phyloP scores from a whole-genome alignment of 1,140 invertebrate genomes.

The Radopholus similis region DNA sequence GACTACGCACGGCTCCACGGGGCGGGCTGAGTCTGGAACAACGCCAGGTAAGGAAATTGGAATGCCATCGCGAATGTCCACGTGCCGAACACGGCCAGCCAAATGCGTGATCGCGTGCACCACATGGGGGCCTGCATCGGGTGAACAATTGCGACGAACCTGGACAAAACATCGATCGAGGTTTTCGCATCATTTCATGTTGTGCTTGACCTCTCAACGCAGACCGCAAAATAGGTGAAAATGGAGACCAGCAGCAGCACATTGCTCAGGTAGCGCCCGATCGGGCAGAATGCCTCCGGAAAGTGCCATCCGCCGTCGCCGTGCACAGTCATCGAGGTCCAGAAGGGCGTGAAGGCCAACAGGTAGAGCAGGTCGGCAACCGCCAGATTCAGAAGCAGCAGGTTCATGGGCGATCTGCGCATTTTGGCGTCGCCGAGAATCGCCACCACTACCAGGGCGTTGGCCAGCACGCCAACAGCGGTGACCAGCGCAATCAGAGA shows the following conservation, averaged over 20 bases:
- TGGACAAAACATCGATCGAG: not conserved
- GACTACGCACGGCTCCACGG: not conserved
- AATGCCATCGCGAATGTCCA: constrained; percentile 15
- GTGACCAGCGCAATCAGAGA: constrained; percentile 8
- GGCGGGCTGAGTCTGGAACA: not conserved
- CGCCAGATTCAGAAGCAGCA: constrained; percentile 19
- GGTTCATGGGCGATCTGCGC: constrained; percentile 14
- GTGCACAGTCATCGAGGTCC: constrained; percentile 13
- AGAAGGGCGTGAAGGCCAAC: constrained; percentile 20
- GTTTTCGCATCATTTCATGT: not conserved
- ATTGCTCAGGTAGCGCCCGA: constrained; percentile 6
- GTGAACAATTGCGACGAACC: constrained; percentile 1
- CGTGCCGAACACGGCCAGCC: constrained; percentile 1
- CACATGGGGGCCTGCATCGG: constrained; percentile 11
- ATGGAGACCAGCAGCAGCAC: constrained; percentile 8
- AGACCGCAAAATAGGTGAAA: constrained; percentile 14
- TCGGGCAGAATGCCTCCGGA: constrained; percentile 8
- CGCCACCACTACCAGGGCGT: constrained; percentile 12
- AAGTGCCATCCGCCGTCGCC: constrained; percentile 18
- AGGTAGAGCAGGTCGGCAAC: constrained; percentile 17
- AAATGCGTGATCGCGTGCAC: constrained; percentile 8
- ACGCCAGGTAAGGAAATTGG: constrained; percentile 11
- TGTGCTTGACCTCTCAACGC: constrained; percentile 16
- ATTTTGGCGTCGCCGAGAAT: constrained; percentile 11
- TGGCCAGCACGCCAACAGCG: constrained; percentile 2